These are phyloP conservation scores for Lagria hirta DNA, from an alignment of 2,888 invertebrate species.

Conservation along the genomic window DNA sequence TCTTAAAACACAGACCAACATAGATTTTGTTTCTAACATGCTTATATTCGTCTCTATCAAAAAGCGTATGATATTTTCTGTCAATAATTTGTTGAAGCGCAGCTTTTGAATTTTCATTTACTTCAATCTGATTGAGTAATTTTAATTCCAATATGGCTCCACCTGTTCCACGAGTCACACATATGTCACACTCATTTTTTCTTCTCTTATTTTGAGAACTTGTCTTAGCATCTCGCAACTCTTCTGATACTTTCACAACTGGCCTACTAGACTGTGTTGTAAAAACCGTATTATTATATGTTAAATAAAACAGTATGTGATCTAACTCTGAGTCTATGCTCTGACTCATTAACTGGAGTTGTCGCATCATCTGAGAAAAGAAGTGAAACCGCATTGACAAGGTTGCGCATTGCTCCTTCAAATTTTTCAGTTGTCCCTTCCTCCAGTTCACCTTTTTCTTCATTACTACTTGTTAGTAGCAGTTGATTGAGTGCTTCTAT, in stretches of 20 bases:
- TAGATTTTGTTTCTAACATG: slow-evolving; percentile 15
- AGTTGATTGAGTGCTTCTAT: slow-evolving; percentile 13
- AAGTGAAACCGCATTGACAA: slow-evolving; percentile 16
- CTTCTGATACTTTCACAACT: slow-evolving; percentile 17
- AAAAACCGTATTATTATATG: slow-evolving; percentile 14
- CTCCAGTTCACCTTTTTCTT: slow-evolving; percentile 9
- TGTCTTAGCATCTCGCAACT: slow-evolving; percentile 14
- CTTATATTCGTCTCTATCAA: slow-evolving; percentile 10
- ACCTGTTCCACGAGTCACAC: slow-evolving; percentile 11
- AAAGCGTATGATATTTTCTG: slow-evolving; percentile 5
- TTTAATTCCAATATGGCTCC: slow-evolving; percentile 11
- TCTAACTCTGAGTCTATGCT: too few relatives aligned
- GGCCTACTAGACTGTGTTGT: slow-evolving; percentile 9
- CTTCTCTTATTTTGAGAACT: slow-evolving; percentile 11
- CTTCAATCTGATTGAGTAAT: slow-evolving; percentile 6
- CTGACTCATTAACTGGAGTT: slow-evolving; percentile 17
- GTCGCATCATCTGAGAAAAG: slow-evolving; percentile 16
- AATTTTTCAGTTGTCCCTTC: slow-evolving; percentile 17
- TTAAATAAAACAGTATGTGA: slow-evolving; percentile 15
- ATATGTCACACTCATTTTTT: slow-evolving; percentile 11
- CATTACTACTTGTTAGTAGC: slow-evolving; percentile 14
- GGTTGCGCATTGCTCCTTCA: slow-evolving; percentile 14
- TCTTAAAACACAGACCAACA: slow-evolving; percentile 13
- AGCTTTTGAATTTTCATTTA: slow-evolving; percentile 14
- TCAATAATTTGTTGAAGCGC: slow-evolving; percentile 15